Evolutionary conservation across 2,888 invertebrate species (phyloP), one percentile per base, ranked within the genome.

Genomic region (Andrena haemorrhoa): DNA sequence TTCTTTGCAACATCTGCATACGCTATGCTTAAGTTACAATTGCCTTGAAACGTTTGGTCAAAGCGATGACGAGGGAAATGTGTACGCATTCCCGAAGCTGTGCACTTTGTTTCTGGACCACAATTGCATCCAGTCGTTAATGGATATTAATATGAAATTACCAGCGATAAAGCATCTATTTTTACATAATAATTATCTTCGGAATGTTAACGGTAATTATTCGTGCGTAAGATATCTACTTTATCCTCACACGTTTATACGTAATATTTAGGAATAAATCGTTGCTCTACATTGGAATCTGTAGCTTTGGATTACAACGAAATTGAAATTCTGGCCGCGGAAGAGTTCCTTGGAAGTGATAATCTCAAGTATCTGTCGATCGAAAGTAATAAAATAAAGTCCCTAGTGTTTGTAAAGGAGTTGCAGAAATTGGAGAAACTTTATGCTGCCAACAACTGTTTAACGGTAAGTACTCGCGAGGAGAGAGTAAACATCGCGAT

Each of bases 1-100:
- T n/a, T 71, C 70, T 16, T 83, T 90, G 47, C 76, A 75, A 60
- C 71, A 82, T 61, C 64, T 90, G 20, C 84, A 77, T 35, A 90
- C 88, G 2, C 65, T 90, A 31, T 87, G 90, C 29, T 72, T 90
- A 65, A 90, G 90, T 69, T 78, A 86, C 41, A 90, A 90, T 83
- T 74, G 65, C n/a, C 69, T 88, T 6, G 84, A 86, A 63, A 68
- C 29, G n/a, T 86, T 86, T 56, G 29, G 60, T 26, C 26, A 4
- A 8, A 33, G 31, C 3, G 20, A 56, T 16, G 12, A 49, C 41
- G n/a, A 51, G 6, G 58, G 31, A 49, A 58, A 61, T 51, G 64
- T 68, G 29, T 41, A 20, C 35, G 16, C 12, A 49, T 88, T 88
- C 72, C 79, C 85, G 23, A 86, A 78, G 56, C 63, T 90, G 31